Base-by-base conservation (phyloP, 2,888 invertebrate genomes). In the Papilio gigon region DNA sequence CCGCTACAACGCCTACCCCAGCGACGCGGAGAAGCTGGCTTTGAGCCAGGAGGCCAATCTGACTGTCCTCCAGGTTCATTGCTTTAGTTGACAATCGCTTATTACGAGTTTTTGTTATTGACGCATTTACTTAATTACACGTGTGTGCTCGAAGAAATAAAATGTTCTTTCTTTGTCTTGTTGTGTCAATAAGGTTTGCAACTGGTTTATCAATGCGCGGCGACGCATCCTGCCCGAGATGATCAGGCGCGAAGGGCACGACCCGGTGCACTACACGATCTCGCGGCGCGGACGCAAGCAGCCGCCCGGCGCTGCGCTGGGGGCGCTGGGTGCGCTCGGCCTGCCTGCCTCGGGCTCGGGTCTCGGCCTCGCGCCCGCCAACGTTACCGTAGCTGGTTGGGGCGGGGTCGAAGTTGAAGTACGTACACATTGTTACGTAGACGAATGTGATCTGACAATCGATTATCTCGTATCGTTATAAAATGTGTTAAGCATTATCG, bases 121-220 rank as follows among this genome's bases (percentile, higher is more conserved):
- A 35, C 33, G 33, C 33, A 35, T 2, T 35, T 35, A 8, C 33
- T 35, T 35, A 8, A 35, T 35, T 11, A 35, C 11, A 35, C 33
- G 33, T 35, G 9, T 6, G 33, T 9, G 8, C 11, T 8, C 33
- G 11, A n/a, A n/a, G n/a, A n/a, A n/a, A n/a, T n/a, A n/a, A n/a
- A n/a, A n/a, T n/a, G n/a, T n/a, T n/a, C n/a, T n/a, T n/a, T n/a
- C n/a, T n/a, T n/a, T n/a, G n/a, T n/a, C n/a, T n/a, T n/a, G n/a
- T n/a, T n/a, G n/a, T n/a, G n/a, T n/a, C n/a, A n/a, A n/a, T n/a
- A n/a, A 93, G 93, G 94, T 98, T 0, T 98, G 98, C 92, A 98
- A 98, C 87, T 98, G 98, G 98, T 98, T 98, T 81, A 98, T 98
- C 71, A 98, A 98, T 85, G 98, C 98, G 0, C 94, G 98, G 6